Percentiles rank a stretch among this genome's conserved stretches.
Evolutionary conservation across 2,113 vertebrate genomes (phyloP).

Genomic region (Dinomys branickii): DNA sequence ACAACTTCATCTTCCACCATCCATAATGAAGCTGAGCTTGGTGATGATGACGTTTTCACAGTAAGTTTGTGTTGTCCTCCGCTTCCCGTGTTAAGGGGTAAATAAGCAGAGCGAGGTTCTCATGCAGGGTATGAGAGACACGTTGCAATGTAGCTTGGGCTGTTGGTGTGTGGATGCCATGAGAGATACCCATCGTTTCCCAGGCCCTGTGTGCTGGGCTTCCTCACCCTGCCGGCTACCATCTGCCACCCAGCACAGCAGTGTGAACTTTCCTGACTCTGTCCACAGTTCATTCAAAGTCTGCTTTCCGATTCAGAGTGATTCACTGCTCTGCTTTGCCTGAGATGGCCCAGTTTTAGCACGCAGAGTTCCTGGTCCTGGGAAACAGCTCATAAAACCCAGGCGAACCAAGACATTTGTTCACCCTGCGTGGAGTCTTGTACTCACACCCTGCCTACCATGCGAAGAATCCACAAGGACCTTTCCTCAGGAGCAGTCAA

Average conservation of each 20-base stretch:
- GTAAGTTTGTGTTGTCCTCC: conserved; percentile 86
- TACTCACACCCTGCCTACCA: not conserved
- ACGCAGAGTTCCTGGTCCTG: not conserved
- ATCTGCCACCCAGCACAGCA: not conserved
- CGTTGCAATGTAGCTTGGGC: not conserved
- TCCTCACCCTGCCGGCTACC: not conserved
- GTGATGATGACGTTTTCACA: conserved; percentile 98
- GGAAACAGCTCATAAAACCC: not conserved
- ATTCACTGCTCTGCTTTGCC: not conserved
- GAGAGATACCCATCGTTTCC: not conserved
- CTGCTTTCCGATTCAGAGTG: not conserved
- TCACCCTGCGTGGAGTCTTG: not conserved
- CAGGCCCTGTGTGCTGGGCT: not conserved
- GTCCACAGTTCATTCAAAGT: not conserved
- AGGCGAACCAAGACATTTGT: not conserved
- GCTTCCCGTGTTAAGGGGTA: not conserved
- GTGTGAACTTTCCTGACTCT: not conserved
- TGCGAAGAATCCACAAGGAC: not conserved
- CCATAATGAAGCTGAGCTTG: conserved; percentile 97
- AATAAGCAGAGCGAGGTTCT: not conserved
- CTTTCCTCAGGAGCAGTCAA: not conserved
- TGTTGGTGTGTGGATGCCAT: not conserved
- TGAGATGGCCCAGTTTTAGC: not conserved
- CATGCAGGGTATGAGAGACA: not conserved
- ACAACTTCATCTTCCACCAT: conserved; percentile 98